Evolutionary conservation across 1,140 invertebrate genomes (phyloP).

Genomic region (Drosophila novamexicana): DNA sequence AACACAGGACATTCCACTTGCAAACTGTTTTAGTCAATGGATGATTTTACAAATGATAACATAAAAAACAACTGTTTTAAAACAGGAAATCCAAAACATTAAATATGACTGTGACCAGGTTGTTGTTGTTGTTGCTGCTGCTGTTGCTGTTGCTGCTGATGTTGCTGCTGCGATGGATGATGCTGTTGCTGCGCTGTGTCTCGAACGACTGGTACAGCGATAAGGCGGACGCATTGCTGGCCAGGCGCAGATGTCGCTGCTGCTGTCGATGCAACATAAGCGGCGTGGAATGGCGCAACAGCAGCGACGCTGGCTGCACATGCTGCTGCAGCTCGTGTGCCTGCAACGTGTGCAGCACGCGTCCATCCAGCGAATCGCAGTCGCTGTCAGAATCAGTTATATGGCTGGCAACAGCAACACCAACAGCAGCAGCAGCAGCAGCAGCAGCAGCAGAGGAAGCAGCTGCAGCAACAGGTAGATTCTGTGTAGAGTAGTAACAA

Average conservation of each 20-base stretch:
- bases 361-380: conserved; percentile 59
- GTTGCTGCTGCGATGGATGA: conserved; percentile 17
- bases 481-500: conserved; percentile 72
- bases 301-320: conserved; percentile 48
- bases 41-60: conserved; percentile 33
- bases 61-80: conserved; percentile 32
- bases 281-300: conserved; percentile 67
- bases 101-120: conserved; percentile 78
- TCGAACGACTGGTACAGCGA: conserved; percentile 68
- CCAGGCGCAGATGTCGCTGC: conserved; percentile 44
- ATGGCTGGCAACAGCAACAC: conserved; percentile 26
- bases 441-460: conserved; percentile 17
- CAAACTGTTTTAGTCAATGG: conserved; percentile 17
- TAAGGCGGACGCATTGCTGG: conserved; percentile 43
- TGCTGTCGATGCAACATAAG: conserved; percentile 33
- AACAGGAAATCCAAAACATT: conserved; percentile 83
- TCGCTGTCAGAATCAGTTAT: conserved; percentile 46
- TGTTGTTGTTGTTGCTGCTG: conserved; percentile 49
- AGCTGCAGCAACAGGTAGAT: conserved; percentile 41
- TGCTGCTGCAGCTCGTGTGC: conserved; percentile 62
- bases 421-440: conserved; percentile 28
- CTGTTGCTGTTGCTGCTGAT: conserved; percentile 27
- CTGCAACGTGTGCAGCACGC: conserved; percentile 50
- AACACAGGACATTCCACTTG: conserved; percentile 55
- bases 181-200: conserved; percentile 24